These are phyloP conservation scores for Microctenopoma steveboyesi DNA, from an alignment of 2,797 vertebrate species.

Conservation along the genomic window DNA sequence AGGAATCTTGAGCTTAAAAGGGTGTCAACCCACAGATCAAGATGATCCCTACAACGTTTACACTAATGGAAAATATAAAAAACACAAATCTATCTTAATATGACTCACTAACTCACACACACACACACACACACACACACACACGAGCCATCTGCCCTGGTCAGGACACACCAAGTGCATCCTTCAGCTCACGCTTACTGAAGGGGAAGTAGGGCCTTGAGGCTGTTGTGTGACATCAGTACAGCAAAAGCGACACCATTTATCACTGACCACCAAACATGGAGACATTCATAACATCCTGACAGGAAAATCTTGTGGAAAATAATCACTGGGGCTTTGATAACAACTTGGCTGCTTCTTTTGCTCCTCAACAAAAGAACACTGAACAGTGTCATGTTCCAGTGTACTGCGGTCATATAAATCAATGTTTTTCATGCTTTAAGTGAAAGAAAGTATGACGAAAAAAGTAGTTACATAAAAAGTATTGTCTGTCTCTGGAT, in stretches of 20 bases:
- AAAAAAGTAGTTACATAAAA: not conserved
- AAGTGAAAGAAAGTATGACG: not conserved
- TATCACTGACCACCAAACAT: slow-evolving; percentile 93
- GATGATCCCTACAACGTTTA: slow-evolving; percentile 28
- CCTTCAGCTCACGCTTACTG: slow-evolving; percentile 72
- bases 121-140: slow-evolving; percentile 39
- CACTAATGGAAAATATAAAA: slow-evolving; percentile 50
- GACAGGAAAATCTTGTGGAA: slow-evolving; percentile 98
- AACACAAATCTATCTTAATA: slow-evolving; percentile 21
- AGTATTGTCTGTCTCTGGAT: not conserved
- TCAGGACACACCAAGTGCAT: slow-evolving; percentile 74
- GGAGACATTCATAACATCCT: slow-evolving; percentile 99
- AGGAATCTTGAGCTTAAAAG: slow-evolving; percentile 50
- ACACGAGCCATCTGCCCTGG: slow-evolving; percentile 49
- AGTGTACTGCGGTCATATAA: not conserved
- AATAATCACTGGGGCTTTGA: slow-evolving; percentile 95
- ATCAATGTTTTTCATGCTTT: not conserved
- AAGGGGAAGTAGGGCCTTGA: slow-evolving; percentile 87
- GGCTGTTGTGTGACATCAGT: slow-evolving; percentile 94
- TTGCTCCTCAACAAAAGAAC: slow-evolving; percentile 25
- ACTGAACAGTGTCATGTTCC: slow-evolving; percentile 75
- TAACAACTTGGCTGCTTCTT: slow-evolving; percentile 82
- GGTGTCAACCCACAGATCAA: not conserved
- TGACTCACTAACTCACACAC: slow-evolving; percentile 28
- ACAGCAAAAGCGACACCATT: slow-evolving; percentile 88